Evolutionary conservation across 2,113 vertebrate genomes (phyloP).

Genomic region (Jaculus jaculus): DNA sequence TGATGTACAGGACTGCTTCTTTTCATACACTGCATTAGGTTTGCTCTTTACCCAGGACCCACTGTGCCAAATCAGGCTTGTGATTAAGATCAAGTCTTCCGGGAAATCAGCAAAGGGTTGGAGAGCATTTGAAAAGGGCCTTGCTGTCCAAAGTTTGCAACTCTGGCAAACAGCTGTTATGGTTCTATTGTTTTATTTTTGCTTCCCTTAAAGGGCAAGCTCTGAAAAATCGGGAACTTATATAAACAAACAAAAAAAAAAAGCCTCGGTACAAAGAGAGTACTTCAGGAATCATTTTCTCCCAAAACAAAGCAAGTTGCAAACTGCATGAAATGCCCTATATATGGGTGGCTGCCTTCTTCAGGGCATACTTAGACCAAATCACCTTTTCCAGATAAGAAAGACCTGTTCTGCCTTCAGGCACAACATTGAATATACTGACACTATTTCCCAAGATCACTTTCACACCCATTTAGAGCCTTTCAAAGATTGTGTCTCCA

Average conservation of each 20-base stretch:
- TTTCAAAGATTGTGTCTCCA: constrained; percentile 19
- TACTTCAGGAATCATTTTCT: constrained; percentile 61
- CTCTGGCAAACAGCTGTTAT: constrained; percentile 65
- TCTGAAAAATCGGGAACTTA: constrained; percentile 68
- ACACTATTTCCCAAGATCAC: constrained; percentile 34
- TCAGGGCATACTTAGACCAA: neutral
- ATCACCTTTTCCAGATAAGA: constrained; percentile 47
- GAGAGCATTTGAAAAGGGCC: constrained; percentile 73
- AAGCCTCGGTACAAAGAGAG: constrained; percentile 55
- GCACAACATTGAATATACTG: neutral
- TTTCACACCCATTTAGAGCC: constrained; percentile 50
- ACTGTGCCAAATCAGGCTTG: constrained; percentile 81
- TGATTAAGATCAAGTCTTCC: constrained; percentile 80
- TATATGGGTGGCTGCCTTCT: neutral
- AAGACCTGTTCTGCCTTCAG: constrained; percentile 28
- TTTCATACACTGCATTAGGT: constrained; percentile 66
- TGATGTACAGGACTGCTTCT: constrained; percentile 45
- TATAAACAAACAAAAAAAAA: too few relatives aligned
- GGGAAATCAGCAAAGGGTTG: constrained; percentile 75
- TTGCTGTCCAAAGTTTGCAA: constrained; percentile 75
- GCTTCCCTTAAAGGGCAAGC: constrained; percentile 69
- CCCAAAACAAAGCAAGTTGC: constrained; percentile 55
- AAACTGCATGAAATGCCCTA: neutral
- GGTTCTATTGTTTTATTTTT: constrained; percentile 75
- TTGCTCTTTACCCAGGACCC: constrained; percentile 73